These are phyloP conservation scores for Acleris emargana DNA, from an alignment of 2,888 invertebrate genomes.

Conservation along the genomic window DNA sequence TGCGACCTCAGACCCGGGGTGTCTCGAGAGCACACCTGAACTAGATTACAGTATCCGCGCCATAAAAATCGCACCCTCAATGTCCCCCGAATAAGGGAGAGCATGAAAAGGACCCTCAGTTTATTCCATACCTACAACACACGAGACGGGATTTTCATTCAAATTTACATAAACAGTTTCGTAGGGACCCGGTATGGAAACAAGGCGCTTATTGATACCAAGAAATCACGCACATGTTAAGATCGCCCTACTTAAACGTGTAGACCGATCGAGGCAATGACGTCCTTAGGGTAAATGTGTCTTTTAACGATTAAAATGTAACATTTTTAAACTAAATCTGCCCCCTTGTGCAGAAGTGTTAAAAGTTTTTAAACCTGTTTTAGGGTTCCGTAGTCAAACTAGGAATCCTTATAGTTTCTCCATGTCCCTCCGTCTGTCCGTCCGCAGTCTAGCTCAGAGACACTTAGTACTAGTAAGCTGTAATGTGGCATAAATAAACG, in stretches of 20 bases:
- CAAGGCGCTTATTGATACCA: constrained; percentile 51
- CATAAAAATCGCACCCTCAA: constrained; percentile 74
- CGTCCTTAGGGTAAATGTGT: too few species aligned
- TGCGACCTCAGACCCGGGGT: constrained; percentile 74
- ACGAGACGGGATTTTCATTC: constrained; percentile 58
- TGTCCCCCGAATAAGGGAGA: constrained; percentile 62
- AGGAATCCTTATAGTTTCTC: too few species aligned
- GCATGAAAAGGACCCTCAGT: constrained; percentile 68
- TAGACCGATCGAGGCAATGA: neutral
- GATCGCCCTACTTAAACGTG: neutral
- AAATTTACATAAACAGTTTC: constrained; percentile 71
- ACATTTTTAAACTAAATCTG: too few species aligned
- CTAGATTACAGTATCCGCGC: constrained; percentile 76
- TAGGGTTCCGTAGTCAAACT: too few species aligned
- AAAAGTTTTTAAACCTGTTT: too few species aligned
- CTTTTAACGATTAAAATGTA: too few species aligned
- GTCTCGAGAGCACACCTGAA: constrained; percentile 78
- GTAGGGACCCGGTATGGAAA: constrained; percentile 51
- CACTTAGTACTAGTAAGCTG: too few species aligned
- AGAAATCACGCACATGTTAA: constrained; percentile 19
- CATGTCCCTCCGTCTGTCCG: too few species aligned
- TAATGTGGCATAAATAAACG: too few species aligned
- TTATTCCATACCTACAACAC: constrained; percentile 62
- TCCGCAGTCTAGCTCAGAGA: too few species aligned
- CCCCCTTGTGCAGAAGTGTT: too few species aligned